Evolutionary conservation across 2,797 vertebrate species (phyloP), one percentile per base, ranked within the genome.

Genomic region (Scleropages formosus): DNA sequence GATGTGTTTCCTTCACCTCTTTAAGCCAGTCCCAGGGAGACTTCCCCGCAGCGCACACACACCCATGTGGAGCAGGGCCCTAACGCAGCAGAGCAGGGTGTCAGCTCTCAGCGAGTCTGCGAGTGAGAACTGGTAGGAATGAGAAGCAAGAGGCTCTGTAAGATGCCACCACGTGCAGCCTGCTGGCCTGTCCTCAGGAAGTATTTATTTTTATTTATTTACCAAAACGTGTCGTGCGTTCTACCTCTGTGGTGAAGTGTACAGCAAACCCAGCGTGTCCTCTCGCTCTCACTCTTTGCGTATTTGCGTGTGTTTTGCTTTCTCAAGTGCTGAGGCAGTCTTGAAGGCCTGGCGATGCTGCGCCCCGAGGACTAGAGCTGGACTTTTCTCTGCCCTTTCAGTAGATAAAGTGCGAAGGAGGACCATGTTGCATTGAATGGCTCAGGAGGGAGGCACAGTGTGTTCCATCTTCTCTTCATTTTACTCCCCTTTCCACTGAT

Each of bases 121-220:
- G 26, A 39, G 62, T 18, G 22, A 44, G 39, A 46, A 64, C 64
- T 39, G 65, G 15, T 26, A 8, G 27, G 44, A 8, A 65, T 9
- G 64, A n/a, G n/a, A n/a, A 8, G 49, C 56, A 53, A 18, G 26
- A 11, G 13, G 31, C 22, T 9, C 12, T 60, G 53, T 24, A 22
- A 60, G 53, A n/a, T 51, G 53, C 26, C 3, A 44, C 53, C 58
- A 24, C 47, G 64, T 9, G 26, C 15, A 58, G 10, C 86, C 88
- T 78, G 85, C 85, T 83, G 83, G 84, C 81, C 77, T 80, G 88
- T 89, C 89, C 90, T 92, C 89, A 89, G 89, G 89, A 89, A 88
- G 79, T 90, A 89, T 91, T 90, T 89, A 90, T 90, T 89, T 90
- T 92, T 90, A 88, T 90, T 86, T 86, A 87, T 88, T 87, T 84